Conservation (phyloP, 2,888 invertebrate species). For the Drosophila cracens region DNA sequence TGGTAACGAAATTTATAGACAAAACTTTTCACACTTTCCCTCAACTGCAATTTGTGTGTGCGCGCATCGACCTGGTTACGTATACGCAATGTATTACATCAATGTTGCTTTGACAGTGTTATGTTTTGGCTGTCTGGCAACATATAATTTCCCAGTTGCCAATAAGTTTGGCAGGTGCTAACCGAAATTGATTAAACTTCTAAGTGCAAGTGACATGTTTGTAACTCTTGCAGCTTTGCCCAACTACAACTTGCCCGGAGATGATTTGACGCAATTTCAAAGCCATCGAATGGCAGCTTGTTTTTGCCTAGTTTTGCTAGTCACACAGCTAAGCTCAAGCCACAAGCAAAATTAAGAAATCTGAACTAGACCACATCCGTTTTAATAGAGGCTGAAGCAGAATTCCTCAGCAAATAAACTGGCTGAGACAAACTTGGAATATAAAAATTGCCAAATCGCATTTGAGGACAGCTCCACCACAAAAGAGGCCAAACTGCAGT, state of each 20-base stretch:
- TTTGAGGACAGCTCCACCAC: slow-evolving; percentile 15
- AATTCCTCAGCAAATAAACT: slow-evolving; percentile 36
- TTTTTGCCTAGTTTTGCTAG: slow-evolving; percentile 40
- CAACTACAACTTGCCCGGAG: slow-evolving; percentile 21
- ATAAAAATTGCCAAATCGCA: slow-evolving; percentile 65
- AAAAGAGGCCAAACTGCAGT: slow-evolving; percentile 63
- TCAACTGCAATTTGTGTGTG: slow-evolving; percentile 9
- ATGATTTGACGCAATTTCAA: slow-evolving; percentile 31
- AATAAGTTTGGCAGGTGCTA: slow-evolving; percentile 52
- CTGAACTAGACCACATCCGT: slow-evolving; percentile 59
- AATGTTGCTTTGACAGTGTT: not conserved
- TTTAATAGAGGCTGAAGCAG: slow-evolving; percentile 27
- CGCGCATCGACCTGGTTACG: slow-evolving; percentile 13
- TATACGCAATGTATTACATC: slow-evolving; percentile 5
- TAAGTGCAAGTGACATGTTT: slow-evolving; percentile 75
- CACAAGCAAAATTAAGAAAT: slow-evolving; percentile 44
- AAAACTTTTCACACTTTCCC: slow-evolving; percentile 55
- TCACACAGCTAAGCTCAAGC: slow-evolving; percentile 20
- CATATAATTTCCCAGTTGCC: slow-evolving; percentile 50
- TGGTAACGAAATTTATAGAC: slow-evolving; percentile 66
- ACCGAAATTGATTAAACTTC: slow-evolving; percentile 75
- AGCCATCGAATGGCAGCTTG: slow-evolving; percentile 20
- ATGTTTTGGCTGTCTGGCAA: slow-evolving; percentile 4
- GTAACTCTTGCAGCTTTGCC: slow-evolving; percentile 9
- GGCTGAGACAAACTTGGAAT: slow-evolving; percentile 37